phyloP scores from a whole-genome alignment of 1,140 invertebrate genomes.

The Procambarus virginalis region DNA sequence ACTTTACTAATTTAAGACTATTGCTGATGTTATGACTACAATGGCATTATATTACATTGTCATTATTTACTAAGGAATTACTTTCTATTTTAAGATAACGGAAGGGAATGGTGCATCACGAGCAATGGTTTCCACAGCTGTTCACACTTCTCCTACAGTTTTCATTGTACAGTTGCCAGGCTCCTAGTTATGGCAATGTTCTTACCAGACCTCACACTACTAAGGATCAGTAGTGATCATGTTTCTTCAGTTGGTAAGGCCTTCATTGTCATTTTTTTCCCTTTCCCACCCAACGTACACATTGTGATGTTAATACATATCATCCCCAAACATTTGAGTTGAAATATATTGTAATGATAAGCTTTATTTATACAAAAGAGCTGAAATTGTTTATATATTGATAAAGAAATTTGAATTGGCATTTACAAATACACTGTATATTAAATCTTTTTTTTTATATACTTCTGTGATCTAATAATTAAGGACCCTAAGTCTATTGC shows the following conservation, averaged over 20 bases:
- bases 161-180: slow-evolving; percentile 74
- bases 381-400: too few species aligned
- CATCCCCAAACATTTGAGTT: too few species aligned
- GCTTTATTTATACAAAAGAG: too few species aligned
- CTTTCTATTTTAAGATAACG: slow-evolving; percentile 59
- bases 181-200: slow-evolving; percentile 71
- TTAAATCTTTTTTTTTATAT: too few species aligned
- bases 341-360: too few species aligned
- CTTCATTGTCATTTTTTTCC: background rate
- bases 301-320: too few species aligned
- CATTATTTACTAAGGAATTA: slow-evolving; percentile 7
- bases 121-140: slow-evolving; percentile 75
- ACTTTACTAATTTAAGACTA: too few species aligned
- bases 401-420: too few species aligned
- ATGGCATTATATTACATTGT: background rate
- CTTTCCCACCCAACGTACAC: too few species aligned
- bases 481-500: too few species aligned
- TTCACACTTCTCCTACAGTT: slow-evolving; percentile 76
- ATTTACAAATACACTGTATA: too few species aligned
- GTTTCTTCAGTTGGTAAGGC: background rate
- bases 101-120: slow-evolving; percentile 67
- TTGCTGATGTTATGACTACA: background rate
- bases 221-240: slow-evolving; percentile 52
- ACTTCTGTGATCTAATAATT: too few species aligned
- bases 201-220: slow-evolving; percentile 67